Evolutionary conservation across 2,888 invertebrate genomes (phyloP).

Genomic region (Lasioglossum lativentre): DNA sequence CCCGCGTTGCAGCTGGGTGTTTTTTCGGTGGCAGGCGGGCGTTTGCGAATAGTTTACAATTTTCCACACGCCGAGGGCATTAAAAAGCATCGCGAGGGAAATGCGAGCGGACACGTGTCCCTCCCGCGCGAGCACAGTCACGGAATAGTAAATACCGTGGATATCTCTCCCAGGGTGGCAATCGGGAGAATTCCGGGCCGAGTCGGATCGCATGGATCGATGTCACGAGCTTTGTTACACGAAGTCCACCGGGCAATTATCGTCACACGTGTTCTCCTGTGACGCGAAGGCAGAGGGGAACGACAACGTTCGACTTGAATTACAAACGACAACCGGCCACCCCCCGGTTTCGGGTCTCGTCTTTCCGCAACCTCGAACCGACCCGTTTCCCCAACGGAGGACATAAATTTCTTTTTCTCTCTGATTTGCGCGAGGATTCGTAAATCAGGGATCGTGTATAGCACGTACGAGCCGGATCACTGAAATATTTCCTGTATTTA

Average conservation of each 20-base stretch:
- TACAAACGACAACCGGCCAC: slow-evolving; percentile 16
- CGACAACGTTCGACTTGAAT: slow-evolving; percentile 30
- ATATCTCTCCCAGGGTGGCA: slow-evolving; percentile 68
- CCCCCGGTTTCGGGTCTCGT: neutral
- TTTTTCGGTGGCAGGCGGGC: neutral
- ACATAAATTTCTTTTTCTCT: neutral
- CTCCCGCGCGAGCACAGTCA: slow-evolving; percentile 25
- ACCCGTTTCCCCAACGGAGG: too few species aligned
- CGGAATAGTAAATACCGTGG: slow-evolving; percentile 59
- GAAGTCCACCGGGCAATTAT: slow-evolving; percentile 49
- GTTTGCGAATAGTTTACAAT: slow-evolving; percentile 17
- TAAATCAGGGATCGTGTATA: neutral
- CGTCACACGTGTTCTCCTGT: slow-evolving; percentile 54
- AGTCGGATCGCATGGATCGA: slow-evolving; percentile 59
- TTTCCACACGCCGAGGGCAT: slow-evolving; percentile 31
- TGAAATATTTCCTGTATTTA: neutral
- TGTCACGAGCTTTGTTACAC: slow-evolving; percentile 64
- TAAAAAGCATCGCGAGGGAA: slow-evolving; percentile 24
- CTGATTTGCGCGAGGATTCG: neutral
- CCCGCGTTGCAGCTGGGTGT: too few species aligned
- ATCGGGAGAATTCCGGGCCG: slow-evolving; percentile 65
- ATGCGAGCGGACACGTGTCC: slow-evolving; percentile 32
- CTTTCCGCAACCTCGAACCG: slow-evolving; percentile 7
- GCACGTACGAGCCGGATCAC: neutral
- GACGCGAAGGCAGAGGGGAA: slow-evolving; percentile 28